Conservation (phyloP, 2,797 vertebrate species). For the Melanotaenia parkinsoni region DNA sequence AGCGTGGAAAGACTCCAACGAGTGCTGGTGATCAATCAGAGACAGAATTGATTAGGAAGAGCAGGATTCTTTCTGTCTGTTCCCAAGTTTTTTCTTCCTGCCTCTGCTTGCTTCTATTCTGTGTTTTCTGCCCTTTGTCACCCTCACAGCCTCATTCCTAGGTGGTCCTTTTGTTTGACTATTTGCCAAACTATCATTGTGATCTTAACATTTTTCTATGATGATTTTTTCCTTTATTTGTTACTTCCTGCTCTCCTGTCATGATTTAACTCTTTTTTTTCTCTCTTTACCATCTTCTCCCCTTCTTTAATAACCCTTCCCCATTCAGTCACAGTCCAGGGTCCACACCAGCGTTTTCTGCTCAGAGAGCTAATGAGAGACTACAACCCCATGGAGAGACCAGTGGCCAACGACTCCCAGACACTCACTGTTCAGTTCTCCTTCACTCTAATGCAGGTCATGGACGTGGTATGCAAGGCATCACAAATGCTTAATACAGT, state of each 20-base stretch:
- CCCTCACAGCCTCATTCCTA: not conserved
- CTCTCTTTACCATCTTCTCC: not conserved
- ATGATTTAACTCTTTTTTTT: not conserved
- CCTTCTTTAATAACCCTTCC: conserved; percentile 1
- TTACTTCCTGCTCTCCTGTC: not conserved
- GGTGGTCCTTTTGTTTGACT: not conserved
- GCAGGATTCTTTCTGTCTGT: conserved; percentile 29
- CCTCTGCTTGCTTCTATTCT: conserved; percentile 1
- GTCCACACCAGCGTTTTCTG: conserved; percentile 95
- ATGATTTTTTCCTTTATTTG: conserved; percentile 4
- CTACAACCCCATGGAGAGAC: conserved; percentile 96
- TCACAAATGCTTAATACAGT: not conserved
- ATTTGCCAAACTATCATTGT: conserved; percentile 8
- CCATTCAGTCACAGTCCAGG: conserved; percentile 89
- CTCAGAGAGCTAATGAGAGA: conserved; percentile 93
- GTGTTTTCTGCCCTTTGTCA: not conserved
- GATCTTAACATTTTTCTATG: conserved; percentile 14
- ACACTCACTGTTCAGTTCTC: conserved; percentile 92
- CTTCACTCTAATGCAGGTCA: conserved; percentile 93
- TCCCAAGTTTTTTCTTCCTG: conserved; percentile 20
- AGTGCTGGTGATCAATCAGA: conserved; percentile 71
- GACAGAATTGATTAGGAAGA: conserved; percentile 70
- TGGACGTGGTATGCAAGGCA: conserved; percentile 90
- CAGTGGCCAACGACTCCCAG: conserved; percentile 94
- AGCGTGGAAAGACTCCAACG: conserved; percentile 56